A percentile compares a stretch with the other conserved stretches of the same genome.
phyloP scores from a whole-genome alignment of 2,888 invertebrate species.

The Apamea anceps region DNA sequence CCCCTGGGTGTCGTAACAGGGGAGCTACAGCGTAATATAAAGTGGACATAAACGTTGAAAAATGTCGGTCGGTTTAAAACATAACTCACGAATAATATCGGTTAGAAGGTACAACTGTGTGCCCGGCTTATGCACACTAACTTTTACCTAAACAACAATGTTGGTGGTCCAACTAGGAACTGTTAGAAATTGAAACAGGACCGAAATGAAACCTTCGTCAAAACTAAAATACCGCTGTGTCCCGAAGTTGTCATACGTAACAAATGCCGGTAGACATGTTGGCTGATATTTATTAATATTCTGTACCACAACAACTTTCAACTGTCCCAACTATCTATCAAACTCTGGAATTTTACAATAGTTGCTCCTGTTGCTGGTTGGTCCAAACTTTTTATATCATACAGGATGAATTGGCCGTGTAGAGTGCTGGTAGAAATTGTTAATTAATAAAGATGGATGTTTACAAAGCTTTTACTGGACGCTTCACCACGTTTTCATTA shows the following conservation, averaged over 20 bases:
- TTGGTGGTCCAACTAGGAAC: conserved; percentile 23
- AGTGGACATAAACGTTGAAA: conserved; percentile 54
- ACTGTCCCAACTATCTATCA: conserved; percentile 30
- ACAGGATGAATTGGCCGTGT: conserved; percentile 2
- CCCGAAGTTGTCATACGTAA: conserved; percentile 47
- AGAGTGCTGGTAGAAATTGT: background rate
- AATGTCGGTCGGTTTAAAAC: conserved; percentile 41
- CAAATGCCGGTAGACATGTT: conserved; percentile 38
- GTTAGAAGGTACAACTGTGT: conserved; percentile 10
- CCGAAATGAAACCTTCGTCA: conserved; percentile 53
- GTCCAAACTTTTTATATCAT: conserved; percentile 12
- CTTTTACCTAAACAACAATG: conserved; percentile 19
- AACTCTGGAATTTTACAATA: conserved; percentile 34
- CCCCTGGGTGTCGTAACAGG: conserved; percentile 57
- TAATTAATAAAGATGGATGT: conserved; percentile 7
- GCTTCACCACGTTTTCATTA: background rate
- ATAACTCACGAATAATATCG: conserved; percentile 49
- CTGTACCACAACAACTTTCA: conserved; percentile 24
- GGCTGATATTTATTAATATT: conserved; percentile 47
- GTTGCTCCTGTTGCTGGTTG: conserved; percentile 12
- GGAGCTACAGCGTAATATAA: conserved; percentile 45
- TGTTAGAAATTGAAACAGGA: conserved; percentile 42
- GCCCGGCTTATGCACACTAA: conserved; percentile 22
- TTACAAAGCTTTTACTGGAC: background rate
- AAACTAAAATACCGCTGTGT: conserved; percentile 45